phyloP scores from a whole-genome alignment of 2,888 invertebrate species.

The Drosophila kokeensis region DNA sequence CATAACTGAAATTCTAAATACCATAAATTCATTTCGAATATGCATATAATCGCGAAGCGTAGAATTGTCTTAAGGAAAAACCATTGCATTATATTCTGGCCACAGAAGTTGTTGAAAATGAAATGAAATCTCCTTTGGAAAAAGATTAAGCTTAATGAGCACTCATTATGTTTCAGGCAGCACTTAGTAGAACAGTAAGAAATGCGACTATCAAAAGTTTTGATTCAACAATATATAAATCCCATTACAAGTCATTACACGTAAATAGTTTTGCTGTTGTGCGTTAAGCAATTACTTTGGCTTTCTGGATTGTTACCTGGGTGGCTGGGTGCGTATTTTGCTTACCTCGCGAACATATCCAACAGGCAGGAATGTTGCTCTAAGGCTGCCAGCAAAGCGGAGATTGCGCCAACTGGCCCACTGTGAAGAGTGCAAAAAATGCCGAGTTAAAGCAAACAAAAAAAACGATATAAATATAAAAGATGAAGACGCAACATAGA shows the following conservation, averaged over 20 bases:
- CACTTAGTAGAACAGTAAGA: background rate
- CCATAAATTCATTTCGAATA: background rate
- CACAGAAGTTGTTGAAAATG: background rate
- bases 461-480: conserved; percentile 22
- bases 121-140: background rate
- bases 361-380: background rate
- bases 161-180: background rate
- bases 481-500: conserved; percentile 21
- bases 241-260: background rate
- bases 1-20: background rate
- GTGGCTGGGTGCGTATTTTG: conserved; percentile 37
- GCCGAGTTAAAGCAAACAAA: conserved; percentile 8
- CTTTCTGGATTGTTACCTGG: conserved; percentile 40
- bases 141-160: background rate
- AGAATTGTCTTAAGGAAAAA: too few relatives aligned
- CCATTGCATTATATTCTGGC: too few relatives aligned
- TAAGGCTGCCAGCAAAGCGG: background rate
- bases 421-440: conserved; percentile 20
- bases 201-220: background rate
- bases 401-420: conserved; percentile 4
- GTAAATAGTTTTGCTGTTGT: background rate
- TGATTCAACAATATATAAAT: background rate
- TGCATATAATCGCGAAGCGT: too few relatives aligned
- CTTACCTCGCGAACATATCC: conserved; percentile 21
- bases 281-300: background rate